A percentile compares a stretch with the other conserved stretches of the same genome.
Conservation (phyloP, 2,797 vertebrate species). For the Tiaroga cobitis region DNA sequence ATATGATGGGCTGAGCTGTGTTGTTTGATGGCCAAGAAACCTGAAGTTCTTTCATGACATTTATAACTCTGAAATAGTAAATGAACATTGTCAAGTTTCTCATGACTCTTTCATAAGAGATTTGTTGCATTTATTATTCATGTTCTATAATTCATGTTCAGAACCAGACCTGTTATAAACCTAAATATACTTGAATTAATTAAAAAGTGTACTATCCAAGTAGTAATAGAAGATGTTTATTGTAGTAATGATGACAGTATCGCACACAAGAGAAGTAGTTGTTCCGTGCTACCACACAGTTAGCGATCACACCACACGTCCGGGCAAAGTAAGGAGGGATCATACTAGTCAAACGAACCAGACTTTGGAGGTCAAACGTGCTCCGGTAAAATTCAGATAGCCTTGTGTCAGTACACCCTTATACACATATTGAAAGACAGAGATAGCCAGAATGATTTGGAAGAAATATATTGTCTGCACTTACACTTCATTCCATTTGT, state of each 20-base stretch:
- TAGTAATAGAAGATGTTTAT: no score
- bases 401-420: background rate
- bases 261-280: no score
- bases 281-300: no score
- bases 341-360: background rate
- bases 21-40: constrained; percentile 65
- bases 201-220: no score
- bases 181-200: no score
- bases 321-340: background rate
- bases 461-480: constrained; percentile 52
- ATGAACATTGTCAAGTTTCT: background rate
- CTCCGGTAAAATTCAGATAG: background rate
- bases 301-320: background rate
- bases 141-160: no score
- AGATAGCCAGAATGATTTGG: background rate
- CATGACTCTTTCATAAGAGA: background rate
- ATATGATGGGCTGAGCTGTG: constrained; percentile 64
- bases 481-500: constrained; percentile 75
- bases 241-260: no score
- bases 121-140: background rate
- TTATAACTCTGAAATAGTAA: constrained; percentile 67
- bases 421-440: background rate
- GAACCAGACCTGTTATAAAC: no score
- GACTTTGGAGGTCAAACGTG: background rate
- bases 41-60: constrained; percentile 66